Percentiles rank a stretch among this genome's conserved stretches.
Conservation (phyloP, 2,797 vertebrate species). For the Rhabdophis nuchalis region DNA sequence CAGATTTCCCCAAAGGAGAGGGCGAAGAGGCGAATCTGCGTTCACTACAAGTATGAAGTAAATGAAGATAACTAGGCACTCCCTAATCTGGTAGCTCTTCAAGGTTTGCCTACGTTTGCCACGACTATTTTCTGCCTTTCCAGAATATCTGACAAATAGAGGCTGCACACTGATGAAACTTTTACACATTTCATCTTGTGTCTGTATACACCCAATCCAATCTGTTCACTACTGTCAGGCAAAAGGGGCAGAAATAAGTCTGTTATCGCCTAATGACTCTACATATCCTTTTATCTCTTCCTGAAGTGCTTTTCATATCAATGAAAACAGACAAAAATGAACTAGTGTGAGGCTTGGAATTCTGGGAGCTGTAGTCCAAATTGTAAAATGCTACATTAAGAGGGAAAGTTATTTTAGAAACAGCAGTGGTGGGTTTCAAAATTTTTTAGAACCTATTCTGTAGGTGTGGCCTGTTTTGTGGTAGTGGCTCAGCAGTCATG, state of each 20-base stretch:
- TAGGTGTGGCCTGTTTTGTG: too few relatives aligned
- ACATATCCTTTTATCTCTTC: not conserved
- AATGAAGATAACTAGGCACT: not conserved
- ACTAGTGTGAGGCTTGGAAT: not conserved
- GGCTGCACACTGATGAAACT: not conserved
- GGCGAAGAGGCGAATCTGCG: not conserved
- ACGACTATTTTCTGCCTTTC: not conserved
- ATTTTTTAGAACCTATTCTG: too few relatives aligned
- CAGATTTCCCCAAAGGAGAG: not conserved
- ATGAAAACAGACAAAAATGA: not conserved
- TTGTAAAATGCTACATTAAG: not conserved
- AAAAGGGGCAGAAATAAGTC: not conserved
- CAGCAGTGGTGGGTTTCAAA: too few relatives aligned
- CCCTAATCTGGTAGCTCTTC: not conserved
- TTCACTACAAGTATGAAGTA: not conserved
- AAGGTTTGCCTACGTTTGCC: not conserved
- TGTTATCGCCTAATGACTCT: not conserved
- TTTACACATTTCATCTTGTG: not conserved
- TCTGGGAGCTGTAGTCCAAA: not conserved
- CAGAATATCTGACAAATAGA: not conserved
- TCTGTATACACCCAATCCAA: not conserved
- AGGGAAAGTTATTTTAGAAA: not conserved
- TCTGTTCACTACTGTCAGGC: not conserved
- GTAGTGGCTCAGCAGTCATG: too few relatives aligned
- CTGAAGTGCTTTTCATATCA: not conserved